phyloP scores from a whole-genome alignment of 2,888 invertebrate genomes.

The Hylaea fasciaria region DNA sequence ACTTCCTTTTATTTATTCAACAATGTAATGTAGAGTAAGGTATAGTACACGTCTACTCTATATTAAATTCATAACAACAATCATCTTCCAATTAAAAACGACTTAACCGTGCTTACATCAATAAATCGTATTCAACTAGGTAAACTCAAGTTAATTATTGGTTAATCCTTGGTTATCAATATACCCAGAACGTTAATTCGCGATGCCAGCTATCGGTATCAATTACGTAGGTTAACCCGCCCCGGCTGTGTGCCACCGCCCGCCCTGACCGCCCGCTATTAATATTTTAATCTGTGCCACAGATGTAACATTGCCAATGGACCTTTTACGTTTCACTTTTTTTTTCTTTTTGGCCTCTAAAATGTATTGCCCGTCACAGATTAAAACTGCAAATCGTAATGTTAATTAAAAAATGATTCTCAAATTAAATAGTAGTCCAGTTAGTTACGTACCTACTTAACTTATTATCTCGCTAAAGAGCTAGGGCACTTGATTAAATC shows the following conservation, averaged over 20 bases:
- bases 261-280: conserved; percentile 53
- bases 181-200: conserved; percentile 27
- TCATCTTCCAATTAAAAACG: conserved; percentile 4
- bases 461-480: conserved; percentile 29
- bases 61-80: not conserved
- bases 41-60: too few relatives aligned
- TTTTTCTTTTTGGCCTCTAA: not conserved
- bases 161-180: conserved; percentile 31
- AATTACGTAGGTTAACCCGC: conserved; percentile 49
- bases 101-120: conserved; percentile 5
- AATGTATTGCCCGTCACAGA: not conserved
- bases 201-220: conserved; percentile 50
- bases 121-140: conserved; percentile 4
- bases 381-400: too few relatives aligned
- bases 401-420: too few relatives aligned
- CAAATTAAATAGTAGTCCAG: not conserved
- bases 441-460: not conserved
- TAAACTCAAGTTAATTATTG: conserved; percentile 20
- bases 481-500: conserved; percentile 35
- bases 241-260: conserved; percentile 51
- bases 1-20: too few relatives aligned
- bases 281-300: conserved; percentile 55
- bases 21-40: not conserved
- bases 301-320: conserved; percentile 32
- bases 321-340: conserved; percentile 2